Evolutionary conservation across 2,888 invertebrate genomes (phyloP).

Genomic region (Polydrusus tereticollis): DNA sequence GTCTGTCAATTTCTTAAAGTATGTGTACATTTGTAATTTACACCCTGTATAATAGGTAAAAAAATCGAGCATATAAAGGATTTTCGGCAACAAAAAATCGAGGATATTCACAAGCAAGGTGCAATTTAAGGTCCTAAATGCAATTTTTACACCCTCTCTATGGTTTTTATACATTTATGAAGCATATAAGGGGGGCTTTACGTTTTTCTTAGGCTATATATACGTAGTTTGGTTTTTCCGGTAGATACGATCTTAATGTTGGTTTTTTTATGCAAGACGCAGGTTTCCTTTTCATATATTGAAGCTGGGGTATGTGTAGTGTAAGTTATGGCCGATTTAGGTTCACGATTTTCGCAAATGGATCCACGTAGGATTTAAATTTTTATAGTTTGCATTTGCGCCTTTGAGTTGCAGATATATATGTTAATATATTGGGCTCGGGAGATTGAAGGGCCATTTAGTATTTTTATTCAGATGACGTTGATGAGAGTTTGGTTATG

Average conservation of each 20-base stretch:
- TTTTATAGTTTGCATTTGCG: conserved; percentile 8
- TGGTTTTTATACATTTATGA: conserved; percentile 38
- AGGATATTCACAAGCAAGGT: conserved; percentile 22
- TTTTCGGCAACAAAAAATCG: conserved; percentile 34
- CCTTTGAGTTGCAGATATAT: background rate
- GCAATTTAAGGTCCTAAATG: conserved; percentile 17
- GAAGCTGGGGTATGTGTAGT: conserved; percentile 10
- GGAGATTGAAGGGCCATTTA: too few relatives aligned
- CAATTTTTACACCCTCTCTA: conserved; percentile 34
- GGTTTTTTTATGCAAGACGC: conserved; percentile 29
- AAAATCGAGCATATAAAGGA: conserved; percentile 31
- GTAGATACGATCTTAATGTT: conserved; percentile 37
- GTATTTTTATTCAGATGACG: too few relatives aligned
- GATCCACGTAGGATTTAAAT: conserved; percentile 18
- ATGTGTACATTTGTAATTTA: too few relatives aligned
- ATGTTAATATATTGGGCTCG: background rate
- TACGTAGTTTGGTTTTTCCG: conserved; percentile 20
- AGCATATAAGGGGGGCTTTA: conserved; percentile 9
- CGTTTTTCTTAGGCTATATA: conserved; percentile 16
- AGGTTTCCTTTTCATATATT: conserved; percentile 33
- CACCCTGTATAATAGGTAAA: too few relatives aligned
- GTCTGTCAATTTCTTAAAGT: too few relatives aligned
- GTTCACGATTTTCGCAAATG: conserved; percentile 18
- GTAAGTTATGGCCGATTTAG: conserved; percentile 18
- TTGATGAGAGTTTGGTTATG: too few relatives aligned